phyloP scores from a whole-genome alignment of 2,113 vertebrate genomes.

The Tetrao urogallus region DNA sequence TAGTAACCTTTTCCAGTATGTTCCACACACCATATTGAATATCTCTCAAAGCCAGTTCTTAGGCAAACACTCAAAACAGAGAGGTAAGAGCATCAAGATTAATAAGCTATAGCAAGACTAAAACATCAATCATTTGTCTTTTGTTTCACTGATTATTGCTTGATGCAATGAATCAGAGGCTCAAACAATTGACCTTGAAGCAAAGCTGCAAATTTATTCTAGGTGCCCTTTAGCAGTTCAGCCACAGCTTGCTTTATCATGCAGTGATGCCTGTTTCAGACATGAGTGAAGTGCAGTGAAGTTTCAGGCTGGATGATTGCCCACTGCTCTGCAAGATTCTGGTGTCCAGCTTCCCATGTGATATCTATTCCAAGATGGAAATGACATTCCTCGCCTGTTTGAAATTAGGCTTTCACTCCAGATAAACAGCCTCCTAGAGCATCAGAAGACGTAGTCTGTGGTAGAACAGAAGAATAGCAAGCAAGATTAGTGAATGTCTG shows the following conservation, averaged over 20 bases:
- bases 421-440: background rate
- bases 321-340: background rate
- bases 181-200: constrained; percentile 46
- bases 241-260: background rate
- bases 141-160: background rate
- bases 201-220: background rate
- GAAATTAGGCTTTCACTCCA: background rate
- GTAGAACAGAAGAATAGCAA: background rate
- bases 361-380: background rate
- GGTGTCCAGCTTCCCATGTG: background rate
- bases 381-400: constrained; percentile 41
- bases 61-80: background rate
- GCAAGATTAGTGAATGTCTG: background rate
- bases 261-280: constrained; percentile 8
- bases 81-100: constrained; percentile 5
- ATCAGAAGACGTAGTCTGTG: background rate
- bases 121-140: constrained; percentile 14
- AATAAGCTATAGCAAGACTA: constrained; percentile 17
- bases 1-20: constrained; percentile 31
- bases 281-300: background rate
- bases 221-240: background rate
- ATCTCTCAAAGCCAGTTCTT: background rate
- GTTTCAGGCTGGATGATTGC: background rate
- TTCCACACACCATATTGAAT: constrained; percentile 13
- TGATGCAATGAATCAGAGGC: background rate